Evolutionary conservation across 2,113 vertebrate species (phyloP).

Genomic region (Ceyx margarethae): DNA sequence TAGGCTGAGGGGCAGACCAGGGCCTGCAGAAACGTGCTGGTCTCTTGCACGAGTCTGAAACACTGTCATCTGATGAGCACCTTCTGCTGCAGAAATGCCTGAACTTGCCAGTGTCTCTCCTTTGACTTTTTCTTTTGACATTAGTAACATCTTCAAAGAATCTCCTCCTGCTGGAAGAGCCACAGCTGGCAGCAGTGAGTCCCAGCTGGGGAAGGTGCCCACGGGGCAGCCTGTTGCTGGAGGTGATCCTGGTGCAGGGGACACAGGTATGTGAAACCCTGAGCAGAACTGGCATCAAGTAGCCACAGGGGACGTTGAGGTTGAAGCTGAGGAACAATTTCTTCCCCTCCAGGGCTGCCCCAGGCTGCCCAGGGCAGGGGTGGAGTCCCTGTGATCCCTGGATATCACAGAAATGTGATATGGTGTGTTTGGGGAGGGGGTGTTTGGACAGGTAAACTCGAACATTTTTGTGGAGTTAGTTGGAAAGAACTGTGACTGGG

Average conservation of each 20-base stretch:
- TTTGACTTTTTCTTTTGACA: not conserved
- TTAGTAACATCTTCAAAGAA: constrained; percentile 13
- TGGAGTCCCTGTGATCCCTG: too few species aligned
- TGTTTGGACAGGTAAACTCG: not conserved
- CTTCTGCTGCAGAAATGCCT: not conserved
- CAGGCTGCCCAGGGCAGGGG: too few species aligned
- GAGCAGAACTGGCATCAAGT: too few species aligned
- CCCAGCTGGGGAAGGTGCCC: not conserved
- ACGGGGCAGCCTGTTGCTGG: not conserved
- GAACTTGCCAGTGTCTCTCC: not conserved
- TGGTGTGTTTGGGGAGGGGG: not conserved
- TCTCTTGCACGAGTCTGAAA: not conserved
- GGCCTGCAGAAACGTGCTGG: not conserved
- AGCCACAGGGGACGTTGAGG: too few species aligned
- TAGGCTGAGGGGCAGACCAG: not conserved
- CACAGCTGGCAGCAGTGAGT: not conserved
- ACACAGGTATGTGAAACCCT: constrained; percentile 29
- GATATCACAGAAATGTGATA: not conserved
- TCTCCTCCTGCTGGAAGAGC: not conserved
- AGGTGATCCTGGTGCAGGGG: not conserved
- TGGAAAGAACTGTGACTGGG: not conserved
- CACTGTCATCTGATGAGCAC: too few species aligned
- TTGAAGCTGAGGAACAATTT: too few species aligned
- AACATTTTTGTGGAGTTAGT: not conserved
- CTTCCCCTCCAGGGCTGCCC: too few species aligned